Evolutionary conservation across 2,797 vertebrate genomes (phyloP).

Genomic region (Apogon talboti): DNA sequence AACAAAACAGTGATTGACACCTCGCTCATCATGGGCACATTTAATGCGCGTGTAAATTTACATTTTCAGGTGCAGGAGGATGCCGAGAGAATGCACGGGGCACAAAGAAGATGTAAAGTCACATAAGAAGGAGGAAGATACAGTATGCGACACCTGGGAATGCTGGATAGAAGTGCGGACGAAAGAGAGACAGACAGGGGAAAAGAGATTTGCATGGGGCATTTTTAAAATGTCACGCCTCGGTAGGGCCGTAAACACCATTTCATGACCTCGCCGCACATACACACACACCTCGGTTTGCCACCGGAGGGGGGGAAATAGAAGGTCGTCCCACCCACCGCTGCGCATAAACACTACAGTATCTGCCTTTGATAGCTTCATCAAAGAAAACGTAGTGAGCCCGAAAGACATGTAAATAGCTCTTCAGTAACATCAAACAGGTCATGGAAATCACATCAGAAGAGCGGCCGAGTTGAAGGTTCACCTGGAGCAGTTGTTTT

Average conservation of each 20-base stretch:
- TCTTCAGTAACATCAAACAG: conserved; percentile 37
- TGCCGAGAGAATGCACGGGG: neutral
- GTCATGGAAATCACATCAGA: conserved; percentile 42
- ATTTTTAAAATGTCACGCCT: conserved; percentile 60
- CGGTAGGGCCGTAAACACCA: conserved; percentile 48
- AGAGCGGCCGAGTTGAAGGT: neutral
- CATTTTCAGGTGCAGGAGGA: conserved; percentile 46
- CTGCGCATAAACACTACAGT: conserved; percentile 37
- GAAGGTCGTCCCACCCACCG: conserved; percentile 10
- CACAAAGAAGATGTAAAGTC: neutral
- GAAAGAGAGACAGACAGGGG: conserved; percentile 22
- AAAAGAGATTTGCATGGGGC: conserved; percentile 52
- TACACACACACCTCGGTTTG: neutral
- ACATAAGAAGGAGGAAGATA: conserved; percentile 5
- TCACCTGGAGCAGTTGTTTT: conserved; percentile 4
- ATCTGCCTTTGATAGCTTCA: conserved; percentile 45
- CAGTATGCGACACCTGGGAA: conserved; percentile 23
- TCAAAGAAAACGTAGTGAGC: conserved; percentile 48
- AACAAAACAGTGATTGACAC: conserved; percentile 67
- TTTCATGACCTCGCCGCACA: conserved; percentile 22
- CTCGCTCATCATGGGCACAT: conserved; percentile 28
- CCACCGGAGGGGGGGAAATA: neutral
- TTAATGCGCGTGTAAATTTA: conserved; percentile 44
- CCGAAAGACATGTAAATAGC: conserved; percentile 41
- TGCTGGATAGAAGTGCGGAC: conserved; percentile 20